A percentile compares a stretch with the other conserved stretches of the same genome.
These are phyloP conservation scores for Stenotaenia linearis DNA, from an alignment of 2,888 invertebrate genomes.

Conservation along the genomic window DNA sequence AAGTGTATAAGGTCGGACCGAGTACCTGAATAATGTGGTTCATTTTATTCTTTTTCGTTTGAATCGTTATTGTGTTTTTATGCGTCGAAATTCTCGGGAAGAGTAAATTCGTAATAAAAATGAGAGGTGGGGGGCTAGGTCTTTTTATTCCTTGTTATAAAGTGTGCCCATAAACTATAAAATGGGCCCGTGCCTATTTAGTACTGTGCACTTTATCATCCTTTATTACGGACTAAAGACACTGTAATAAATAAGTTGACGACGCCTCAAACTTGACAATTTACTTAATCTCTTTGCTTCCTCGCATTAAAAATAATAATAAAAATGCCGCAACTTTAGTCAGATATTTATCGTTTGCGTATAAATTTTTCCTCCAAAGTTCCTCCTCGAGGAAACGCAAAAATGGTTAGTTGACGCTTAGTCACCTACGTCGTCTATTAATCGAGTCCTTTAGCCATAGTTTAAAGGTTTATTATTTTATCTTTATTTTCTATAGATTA, in stretches of 20 bases:
- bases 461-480: no score
- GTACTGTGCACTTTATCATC: neutral
- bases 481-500: no score
- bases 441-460: no score
- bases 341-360: no score
- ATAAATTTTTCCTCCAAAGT: no score
- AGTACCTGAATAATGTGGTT: no score
- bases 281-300: neutral
- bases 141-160: neutral
- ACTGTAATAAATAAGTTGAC: neutral
- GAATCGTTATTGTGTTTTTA: neutral
- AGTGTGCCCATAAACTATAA: neutral
- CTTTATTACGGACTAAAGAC: neutral
- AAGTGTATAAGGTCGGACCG: no score
- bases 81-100: neutral
- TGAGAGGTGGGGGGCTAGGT: neutral
- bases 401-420: no score
- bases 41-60: no score
- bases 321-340: no score
- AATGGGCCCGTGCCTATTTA: neutral
- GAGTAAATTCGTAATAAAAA: neutral
- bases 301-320: neutral
- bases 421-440: no score
- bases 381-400: no score
- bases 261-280: neutral